These are phyloP conservation scores for Centropristis striata DNA, from an alignment of 2,113 vertebrate genomes.

Conservation along the genomic window DNA sequence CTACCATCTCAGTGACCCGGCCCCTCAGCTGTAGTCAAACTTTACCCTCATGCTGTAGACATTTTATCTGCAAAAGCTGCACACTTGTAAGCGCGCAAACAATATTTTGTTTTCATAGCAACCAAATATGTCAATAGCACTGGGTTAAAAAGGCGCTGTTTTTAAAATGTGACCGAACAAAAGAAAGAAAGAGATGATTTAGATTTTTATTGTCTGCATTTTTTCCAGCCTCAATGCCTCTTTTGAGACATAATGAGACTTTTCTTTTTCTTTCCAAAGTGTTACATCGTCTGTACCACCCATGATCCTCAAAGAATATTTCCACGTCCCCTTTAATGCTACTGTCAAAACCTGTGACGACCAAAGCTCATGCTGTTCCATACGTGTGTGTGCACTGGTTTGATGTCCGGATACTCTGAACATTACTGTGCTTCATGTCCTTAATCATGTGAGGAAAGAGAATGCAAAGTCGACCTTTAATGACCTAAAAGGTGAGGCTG, in stretches of 20 bases:
- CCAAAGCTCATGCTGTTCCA: constrained; percentile 74
- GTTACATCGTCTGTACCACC: constrained; percentile 12
- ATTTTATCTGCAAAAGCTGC: constrained; percentile 57
- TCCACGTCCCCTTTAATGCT: constrained; percentile 65
- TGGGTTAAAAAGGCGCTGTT: constrained; percentile 67
- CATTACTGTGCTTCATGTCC: constrained; percentile 52
- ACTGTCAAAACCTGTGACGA: constrained; percentile 64
- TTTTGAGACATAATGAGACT: neutral
- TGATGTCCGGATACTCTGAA: constrained; percentile 25
- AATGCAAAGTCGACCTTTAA: constrained; percentile 25
- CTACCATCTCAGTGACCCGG: constrained; percentile 29
- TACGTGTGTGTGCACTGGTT: neutral
- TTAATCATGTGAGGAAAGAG: constrained; percentile 38
- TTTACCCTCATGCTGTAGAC: constrained; percentile 63
- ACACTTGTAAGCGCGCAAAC: constrained; percentile 36
- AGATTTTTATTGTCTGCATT: constrained; percentile 17
- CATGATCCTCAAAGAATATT: constrained; percentile 32
- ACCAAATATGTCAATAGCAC: constrained; percentile 73
- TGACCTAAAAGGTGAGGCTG: constrained; percentile 20
- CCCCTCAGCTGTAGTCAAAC: constrained; percentile 53
- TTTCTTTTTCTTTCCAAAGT: constrained; percentile 23
- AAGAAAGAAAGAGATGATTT: constrained; percentile 40
- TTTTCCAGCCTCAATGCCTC: constrained; percentile 23
- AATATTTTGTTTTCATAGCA: constrained; percentile 47
- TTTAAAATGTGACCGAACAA: constrained; percentile 76